Conservation (phyloP, 2,113 vertebrate species). For the Coptodon rendalli region DNA sequence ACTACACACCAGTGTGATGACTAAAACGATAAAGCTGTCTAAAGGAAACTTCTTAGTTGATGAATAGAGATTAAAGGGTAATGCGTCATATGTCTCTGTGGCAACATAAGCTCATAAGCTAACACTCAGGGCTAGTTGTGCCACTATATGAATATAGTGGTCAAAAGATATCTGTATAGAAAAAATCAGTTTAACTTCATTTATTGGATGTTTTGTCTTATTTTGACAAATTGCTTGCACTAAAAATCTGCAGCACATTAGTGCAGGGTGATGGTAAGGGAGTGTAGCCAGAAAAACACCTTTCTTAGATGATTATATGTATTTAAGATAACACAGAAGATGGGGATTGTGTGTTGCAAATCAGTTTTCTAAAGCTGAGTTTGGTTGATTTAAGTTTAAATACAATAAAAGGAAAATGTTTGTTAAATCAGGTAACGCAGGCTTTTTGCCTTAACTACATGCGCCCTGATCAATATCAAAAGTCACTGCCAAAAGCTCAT, state of each 20-base stretch:
- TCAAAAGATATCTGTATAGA: not conserved
- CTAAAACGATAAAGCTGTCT: not conserved
- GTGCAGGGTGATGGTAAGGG: not conserved
- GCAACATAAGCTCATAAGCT: not conserved
- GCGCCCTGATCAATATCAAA: not conserved
- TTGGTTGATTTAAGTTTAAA: not conserved
- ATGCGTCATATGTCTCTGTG: not conserved
- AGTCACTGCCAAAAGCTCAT: not conserved
- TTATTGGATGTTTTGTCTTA: not conserved
- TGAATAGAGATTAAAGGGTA: not conserved
- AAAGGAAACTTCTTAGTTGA: not conserved
- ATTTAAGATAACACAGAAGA: not conserved
- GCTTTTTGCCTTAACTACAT: not conserved
- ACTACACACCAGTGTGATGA: not conserved
- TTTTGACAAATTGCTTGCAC: not conserved
- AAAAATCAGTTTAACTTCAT: not conserved
- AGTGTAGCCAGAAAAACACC: not conserved
- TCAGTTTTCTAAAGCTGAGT: not conserved
- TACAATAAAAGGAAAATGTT: not conserved
- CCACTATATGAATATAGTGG: not conserved
- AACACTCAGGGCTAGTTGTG: not conserved
- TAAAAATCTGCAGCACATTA: not conserved
- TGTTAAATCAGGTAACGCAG: not conserved
- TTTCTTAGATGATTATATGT: not conserved
- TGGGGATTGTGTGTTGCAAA: not conserved